Base-by-base conservation (phyloP, 2,113 vertebrate species). In the Clupea harengus region DNA sequence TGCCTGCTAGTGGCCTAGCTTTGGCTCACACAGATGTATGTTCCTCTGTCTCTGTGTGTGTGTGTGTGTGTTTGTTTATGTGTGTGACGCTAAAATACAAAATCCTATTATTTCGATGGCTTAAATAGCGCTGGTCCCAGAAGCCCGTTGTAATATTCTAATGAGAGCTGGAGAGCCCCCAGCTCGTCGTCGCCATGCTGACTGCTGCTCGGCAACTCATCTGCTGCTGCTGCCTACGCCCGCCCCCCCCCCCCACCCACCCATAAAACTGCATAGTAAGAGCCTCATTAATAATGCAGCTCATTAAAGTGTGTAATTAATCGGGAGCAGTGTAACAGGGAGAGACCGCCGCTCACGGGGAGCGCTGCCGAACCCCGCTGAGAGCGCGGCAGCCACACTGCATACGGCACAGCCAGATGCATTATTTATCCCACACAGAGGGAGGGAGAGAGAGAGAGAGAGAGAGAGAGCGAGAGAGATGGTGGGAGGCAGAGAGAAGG, bases 301-400 rank as follows among this genome's bases (percentile, higher is more conserved):
- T 99, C 97, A 98, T 99, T 99, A 99, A 99, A 98, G 97, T 97
- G 97, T 98, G 95, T 98, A 99, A 99, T 99, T 99, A 99, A 98
- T 99, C 97, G 92, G 93, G 92, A 93, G 93, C 91, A 89, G 92
- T 93, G 93, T 94, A 94, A 92, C 93, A 91, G 92, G 93, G 92
- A 93, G 92, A 91, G 93, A 92, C 91, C 89, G 88, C 84, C 49
- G 91, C 72, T 89, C 86, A 32, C 86, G 83, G 88, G 91, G 91
- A 50, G 52, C 28, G 72, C 49, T 47, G 11, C 60, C 15, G 86
- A 87, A 54, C 83, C 78, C 82, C 60, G 85, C 87, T 83, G 44
- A 72, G 90, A 84, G 50, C 46, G 87, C 25, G 52, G 88, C 83
- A 88, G 85, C 84, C 72, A 60, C 83, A 60, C 86, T 44, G 87